A percentile compares a stretch with the other conserved stretches of the same genome.
Evolutionary conservation across 2,113 vertebrate genomes (phyloP).

Genomic region (Cairina moschata): DNA sequence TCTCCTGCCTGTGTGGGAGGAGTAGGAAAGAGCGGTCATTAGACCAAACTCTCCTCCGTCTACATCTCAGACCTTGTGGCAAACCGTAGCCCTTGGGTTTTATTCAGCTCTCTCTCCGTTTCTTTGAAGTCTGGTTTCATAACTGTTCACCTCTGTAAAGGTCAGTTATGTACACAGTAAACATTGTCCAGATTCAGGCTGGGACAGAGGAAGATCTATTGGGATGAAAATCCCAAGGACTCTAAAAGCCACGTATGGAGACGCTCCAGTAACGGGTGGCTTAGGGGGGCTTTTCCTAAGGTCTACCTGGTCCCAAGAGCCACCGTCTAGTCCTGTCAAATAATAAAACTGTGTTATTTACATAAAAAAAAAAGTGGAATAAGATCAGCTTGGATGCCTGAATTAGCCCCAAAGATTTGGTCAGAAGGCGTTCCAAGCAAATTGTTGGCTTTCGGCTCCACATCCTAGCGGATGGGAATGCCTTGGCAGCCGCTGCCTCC

Average conservation of each 20-base stretch:
- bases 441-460: constrained; percentile 12
- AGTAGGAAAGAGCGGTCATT: neutral
- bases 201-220: neutral
- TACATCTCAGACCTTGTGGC: neutral
- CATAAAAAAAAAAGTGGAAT: constrained; percentile 15
- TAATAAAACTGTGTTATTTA: neutral
- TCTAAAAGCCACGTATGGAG: neutral
- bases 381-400: constrained; percentile 2
- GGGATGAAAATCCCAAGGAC: neutral
- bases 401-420: constrained; percentile 27
- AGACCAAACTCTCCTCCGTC: neutral
- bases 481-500: neutral
- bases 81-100: neutral
- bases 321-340: neutral
- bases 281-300: neutral
- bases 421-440: constrained; percentile 2
- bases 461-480: constrained; percentile 44
- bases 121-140: constrained; percentile 2
- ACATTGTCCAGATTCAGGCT: neutral
- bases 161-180: neutral
- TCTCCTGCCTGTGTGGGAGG: neutral
- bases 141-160: constrained; percentile 9
- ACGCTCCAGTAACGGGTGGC: neutral
- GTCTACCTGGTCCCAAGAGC: neutral
- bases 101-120: neutral